These are phyloP conservation scores for Nomada hirtipes DNA, from an alignment of 2,888 invertebrate species.

Conservation along the genomic window DNA sequence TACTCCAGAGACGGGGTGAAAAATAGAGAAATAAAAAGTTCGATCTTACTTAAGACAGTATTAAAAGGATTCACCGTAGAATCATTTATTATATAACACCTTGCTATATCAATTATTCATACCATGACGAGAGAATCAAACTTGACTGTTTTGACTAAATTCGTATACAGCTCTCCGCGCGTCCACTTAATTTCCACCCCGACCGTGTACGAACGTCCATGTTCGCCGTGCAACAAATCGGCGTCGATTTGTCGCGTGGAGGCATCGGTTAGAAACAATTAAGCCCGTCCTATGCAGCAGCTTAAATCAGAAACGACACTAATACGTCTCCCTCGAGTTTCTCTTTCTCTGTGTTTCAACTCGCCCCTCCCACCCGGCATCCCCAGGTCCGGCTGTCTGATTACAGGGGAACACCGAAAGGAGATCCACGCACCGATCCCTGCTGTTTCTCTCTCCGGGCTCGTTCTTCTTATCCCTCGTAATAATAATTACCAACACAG, in stretches of 20 bases:
- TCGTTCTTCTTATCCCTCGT: slow-evolving; percentile 72
- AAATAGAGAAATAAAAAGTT: too few species aligned
- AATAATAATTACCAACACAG: slow-evolving; percentile 77
- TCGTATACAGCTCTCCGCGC: too few species aligned
- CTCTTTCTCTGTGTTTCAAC: slow-evolving; percentile 46
- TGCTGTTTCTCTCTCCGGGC: slow-evolving; percentile 69
- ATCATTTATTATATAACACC: too few species aligned
- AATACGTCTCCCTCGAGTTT: slow-evolving; percentile 55
- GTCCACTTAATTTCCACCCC: too few species aligned
- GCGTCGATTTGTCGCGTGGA: not conserved
- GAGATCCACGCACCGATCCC: slow-evolving; percentile 70
- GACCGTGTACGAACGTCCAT: too few species aligned
- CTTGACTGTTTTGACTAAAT: too few species aligned
- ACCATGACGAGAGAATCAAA: too few species aligned
- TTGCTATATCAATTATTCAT: too few species aligned
- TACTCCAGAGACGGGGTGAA: too few species aligned
- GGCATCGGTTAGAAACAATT: slow-evolving; percentile 32
- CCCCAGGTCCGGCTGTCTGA: slow-evolving; percentile 65
- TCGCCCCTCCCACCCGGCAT: slow-evolving; percentile 40
- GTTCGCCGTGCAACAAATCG: not conserved
- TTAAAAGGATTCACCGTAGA: too few species aligned
- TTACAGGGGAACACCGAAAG: slow-evolving; percentile 76
- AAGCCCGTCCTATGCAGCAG: slow-evolving; percentile 14
- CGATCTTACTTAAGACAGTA: too few species aligned
- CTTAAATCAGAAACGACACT: slow-evolving; percentile 57